These are phyloP conservation scores for Lepidonotus clava DNA, from an alignment of 2,888 invertebrate genomes.

Conservation along the genomic window DNA sequence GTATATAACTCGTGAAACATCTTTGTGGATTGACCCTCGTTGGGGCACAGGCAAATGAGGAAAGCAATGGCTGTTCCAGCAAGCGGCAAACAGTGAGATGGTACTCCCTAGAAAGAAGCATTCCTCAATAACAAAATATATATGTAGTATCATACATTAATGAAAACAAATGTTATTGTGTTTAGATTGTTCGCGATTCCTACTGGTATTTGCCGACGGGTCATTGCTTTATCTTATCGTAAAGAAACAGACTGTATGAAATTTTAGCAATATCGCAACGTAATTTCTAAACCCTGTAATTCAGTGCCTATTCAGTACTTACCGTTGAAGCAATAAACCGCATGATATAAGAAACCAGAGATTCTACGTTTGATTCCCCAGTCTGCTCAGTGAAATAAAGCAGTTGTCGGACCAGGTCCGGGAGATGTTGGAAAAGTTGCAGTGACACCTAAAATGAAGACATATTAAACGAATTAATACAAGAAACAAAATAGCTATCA, in stretches of 20 bases:
- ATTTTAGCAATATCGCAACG: too few species aligned
- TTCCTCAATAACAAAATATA: neutral
- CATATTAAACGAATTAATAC: too few species aligned
- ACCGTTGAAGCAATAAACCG: slow-evolving; percentile 4
- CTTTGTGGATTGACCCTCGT: neutral
- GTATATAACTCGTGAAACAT: neutral
- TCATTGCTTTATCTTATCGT: too few species aligned
- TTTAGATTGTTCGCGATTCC: too few species aligned
- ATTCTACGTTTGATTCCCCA: neutral
- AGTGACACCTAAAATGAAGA: neutral
- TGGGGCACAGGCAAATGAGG: neutral
- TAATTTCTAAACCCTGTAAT: too few species aligned
- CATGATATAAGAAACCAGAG: neutral
- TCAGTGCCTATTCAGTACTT: neutral
- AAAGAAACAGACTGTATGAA: too few species aligned
- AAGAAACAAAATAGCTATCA: too few species aligned
- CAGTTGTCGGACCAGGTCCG: neutral
- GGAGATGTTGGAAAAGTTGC: slow-evolving; percentile 32
- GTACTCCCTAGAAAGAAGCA: neutral
- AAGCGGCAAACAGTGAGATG: slow-evolving; percentile 21
- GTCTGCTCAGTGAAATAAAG: neutral
- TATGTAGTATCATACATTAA: too few species aligned
- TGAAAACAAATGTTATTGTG: too few species aligned
- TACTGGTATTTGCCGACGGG: too few species aligned
- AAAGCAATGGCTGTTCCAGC: slow-evolving; percentile 30